Evolutionary conservation across 2,113 vertebrate genomes (phyloP).

Genomic region (Benitochromis conjunctus): DNA sequence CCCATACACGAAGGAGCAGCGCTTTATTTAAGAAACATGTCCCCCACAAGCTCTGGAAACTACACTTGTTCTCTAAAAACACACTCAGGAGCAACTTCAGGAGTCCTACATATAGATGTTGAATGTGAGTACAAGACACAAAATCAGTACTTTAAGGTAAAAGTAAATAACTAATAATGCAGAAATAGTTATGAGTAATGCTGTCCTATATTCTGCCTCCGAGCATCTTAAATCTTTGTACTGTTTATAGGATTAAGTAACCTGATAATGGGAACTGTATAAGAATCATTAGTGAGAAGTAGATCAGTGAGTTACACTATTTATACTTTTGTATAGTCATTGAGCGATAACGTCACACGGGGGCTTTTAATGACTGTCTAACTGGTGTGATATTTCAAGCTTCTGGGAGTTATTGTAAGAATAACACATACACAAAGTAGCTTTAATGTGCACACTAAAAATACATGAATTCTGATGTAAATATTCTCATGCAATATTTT

Average conservation of each 20-base stretch:
- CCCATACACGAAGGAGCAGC: not conserved
- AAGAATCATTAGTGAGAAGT: not conserved
- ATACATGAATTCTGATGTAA: not conserved
- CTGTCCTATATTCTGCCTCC: not conserved
- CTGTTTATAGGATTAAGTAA: not conserved
- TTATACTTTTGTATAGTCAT: not conserved
- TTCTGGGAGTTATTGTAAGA: not conserved
- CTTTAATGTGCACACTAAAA: not conserved
- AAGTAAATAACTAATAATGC: not conserved
- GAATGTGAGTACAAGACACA: slow-evolving; percentile 23
- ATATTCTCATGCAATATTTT: not conserved
- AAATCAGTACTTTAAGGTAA: not conserved
- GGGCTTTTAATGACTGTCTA: not conserved
- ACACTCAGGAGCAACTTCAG: not conserved
- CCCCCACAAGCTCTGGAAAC: slow-evolving; percentile 28
- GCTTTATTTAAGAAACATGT: not conserved
- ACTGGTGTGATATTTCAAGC: not conserved
- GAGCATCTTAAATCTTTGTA: not conserved
- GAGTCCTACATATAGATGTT: not conserved
- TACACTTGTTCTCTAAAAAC: slow-evolving; percentile 38
- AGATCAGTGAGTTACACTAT: not conserved
- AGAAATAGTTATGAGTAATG: not conserved
- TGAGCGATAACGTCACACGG: not conserved
- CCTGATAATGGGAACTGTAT: not conserved
- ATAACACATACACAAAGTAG: not conserved